These are phyloP conservation scores for Malthinus flaveolus DNA, from an alignment of 2,888 invertebrate species.

Conservation along the genomic window DNA sequence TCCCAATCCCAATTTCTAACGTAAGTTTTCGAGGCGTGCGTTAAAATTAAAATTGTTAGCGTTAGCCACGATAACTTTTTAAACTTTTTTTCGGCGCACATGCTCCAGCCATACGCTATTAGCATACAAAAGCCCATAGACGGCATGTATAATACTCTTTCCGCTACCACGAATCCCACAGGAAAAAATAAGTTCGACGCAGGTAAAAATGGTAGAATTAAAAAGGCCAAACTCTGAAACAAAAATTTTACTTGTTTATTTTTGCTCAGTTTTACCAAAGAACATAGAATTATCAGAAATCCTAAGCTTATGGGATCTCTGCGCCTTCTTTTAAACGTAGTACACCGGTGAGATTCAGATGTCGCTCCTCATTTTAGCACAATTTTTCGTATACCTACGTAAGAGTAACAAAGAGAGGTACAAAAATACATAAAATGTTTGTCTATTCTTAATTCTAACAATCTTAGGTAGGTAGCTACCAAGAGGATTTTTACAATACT, in stretches of 20 bases:
- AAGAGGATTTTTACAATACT: no score
- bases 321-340: no score
- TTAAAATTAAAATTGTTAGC: constrained; percentile 66
- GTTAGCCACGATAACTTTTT: constrained; percentile 69
- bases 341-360: no score
- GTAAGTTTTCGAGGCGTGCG: constrained; percentile 85
- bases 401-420: no score
- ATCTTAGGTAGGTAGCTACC: no score
- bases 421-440: no score
- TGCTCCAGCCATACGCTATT: constrained; percentile 83
- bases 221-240: constrained; percentile 79
- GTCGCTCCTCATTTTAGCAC: no score
- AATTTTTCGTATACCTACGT: no score
- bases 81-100: constrained; percentile 66
- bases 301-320: no score
- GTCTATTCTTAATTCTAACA: no score
- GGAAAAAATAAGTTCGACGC: constrained; percentile 98
- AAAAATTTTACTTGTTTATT: constrained; percentile 18
- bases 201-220: constrained; percentile 90
- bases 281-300: no score
- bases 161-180: constrained; percentile 96
- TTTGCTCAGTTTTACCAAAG: no score
- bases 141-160: constrained; percentile 93
- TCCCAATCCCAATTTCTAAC: constrained; percentile 91
- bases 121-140: constrained; percentile 97